Conservation (phyloP, 2,888 invertebrate species). For the Patella depressa region DNA sequence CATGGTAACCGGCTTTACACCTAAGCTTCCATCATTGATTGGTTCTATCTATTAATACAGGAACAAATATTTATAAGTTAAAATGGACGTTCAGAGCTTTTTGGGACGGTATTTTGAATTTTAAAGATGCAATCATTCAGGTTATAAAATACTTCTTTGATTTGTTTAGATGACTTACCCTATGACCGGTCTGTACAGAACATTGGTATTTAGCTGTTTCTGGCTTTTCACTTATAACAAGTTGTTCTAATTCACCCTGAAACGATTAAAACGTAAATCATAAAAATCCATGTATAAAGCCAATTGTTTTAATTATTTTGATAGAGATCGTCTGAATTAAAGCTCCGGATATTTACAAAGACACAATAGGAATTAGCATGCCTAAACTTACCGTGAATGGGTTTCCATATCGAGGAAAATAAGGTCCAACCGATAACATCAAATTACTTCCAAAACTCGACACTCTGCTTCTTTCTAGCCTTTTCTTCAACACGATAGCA, state of each 20-base stretch:
- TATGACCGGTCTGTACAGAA: constrained; percentile 34
- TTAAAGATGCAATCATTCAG: too few species aligned
- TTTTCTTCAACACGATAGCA: constrained; percentile 39
- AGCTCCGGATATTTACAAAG: too few species aligned
- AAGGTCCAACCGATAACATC: constrained; percentile 58
- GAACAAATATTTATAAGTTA: not conserved
- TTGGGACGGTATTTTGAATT: too few species aligned
- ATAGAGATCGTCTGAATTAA: too few species aligned
- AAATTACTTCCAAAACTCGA: constrained; percentile 38
- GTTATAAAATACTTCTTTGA: too few species aligned
- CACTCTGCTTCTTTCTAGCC: constrained; percentile 34
- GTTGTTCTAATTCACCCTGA: constrained; percentile 59
- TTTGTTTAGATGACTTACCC: constrained; percentile 23
- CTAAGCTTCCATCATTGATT: constrained; percentile 19
- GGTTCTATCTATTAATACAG: constrained; percentile 23
- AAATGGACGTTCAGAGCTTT: too few species aligned
- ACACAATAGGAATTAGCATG: too few species aligned
- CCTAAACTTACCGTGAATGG: constrained; percentile 52
- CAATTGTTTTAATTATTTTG: too few species aligned
- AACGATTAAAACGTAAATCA: not conserved
- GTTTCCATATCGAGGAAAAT: constrained; percentile 50
- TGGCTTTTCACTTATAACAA: constrained; percentile 49
- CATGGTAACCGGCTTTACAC: not conserved
- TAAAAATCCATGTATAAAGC: too few species aligned
- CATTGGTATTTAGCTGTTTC: constrained; percentile 52